Conservation (phyloP, 2,113 vertebrate genomes). For the Corapipo altera region DNA sequence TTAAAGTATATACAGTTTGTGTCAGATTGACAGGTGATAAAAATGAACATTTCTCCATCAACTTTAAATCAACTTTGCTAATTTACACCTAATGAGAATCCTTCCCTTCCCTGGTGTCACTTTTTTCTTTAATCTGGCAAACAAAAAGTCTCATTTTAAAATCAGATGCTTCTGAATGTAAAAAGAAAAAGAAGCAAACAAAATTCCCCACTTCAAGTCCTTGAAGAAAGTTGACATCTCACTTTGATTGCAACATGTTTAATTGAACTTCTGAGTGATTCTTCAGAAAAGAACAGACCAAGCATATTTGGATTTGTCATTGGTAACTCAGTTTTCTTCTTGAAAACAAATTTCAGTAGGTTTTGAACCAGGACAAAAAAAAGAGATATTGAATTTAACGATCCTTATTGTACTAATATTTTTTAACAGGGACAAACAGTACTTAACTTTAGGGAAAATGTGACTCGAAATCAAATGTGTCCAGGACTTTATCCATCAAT, state of each 20-base stretch:
- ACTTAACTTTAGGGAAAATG: neutral
- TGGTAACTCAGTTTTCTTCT: neutral
- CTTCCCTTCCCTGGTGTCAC: neutral
- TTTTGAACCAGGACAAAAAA: neutral
- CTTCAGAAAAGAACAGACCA: conserved; percentile 17
- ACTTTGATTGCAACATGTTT: conserved; percentile 20
- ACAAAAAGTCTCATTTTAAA: neutral
- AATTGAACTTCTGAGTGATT: conserved; percentile 46
- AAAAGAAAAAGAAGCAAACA: neutral
- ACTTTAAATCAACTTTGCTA: neutral
- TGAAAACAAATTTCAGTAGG: neutral
- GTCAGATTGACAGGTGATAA: neutral
- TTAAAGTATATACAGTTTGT: neutral
- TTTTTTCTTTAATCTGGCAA: neutral
- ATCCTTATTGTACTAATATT: neutral
- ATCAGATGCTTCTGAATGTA: neutral
- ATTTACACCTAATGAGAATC: neutral
- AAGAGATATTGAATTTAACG: neutral
- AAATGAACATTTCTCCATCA: neutral
- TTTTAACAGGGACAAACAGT: neutral
- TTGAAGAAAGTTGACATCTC: neutral
- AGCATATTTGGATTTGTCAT: conserved; percentile 14
- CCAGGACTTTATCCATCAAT: neutral
- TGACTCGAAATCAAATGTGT: neutral
- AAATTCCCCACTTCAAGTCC: neutral